These are phyloP conservation scores for Saxidomus purpurata DNA, from an alignment of 1,140 invertebrate genomes.

Conservation along the genomic window DNA sequence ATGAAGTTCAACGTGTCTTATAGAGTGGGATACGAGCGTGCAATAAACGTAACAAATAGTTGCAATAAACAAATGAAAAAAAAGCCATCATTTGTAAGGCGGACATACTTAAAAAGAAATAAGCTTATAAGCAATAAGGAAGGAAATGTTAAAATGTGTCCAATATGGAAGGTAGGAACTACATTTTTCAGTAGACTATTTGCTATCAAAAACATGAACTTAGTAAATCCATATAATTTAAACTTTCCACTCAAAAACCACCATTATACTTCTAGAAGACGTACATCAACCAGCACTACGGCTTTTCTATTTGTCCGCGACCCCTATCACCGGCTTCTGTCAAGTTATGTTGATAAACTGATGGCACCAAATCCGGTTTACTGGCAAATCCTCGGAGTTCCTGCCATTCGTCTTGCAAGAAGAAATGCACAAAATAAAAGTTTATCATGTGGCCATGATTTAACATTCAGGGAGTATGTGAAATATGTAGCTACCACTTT, in stretches of 20 bases:
- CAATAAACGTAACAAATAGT: too few species aligned
- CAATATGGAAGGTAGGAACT: conserved; percentile 41
- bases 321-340: too few species aligned
- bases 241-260: background rate
- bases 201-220: conserved; percentile 2
- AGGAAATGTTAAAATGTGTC: conserved; percentile 3
- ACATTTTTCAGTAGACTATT: conserved; percentile 38
- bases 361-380: too few species aligned
- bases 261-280: background rate
- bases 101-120: too few species aligned
- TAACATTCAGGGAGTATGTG: conserved; percentile 49
- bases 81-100: too few species aligned
- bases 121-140: too few species aligned
- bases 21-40: too few species aligned
- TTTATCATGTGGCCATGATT: conserved; percentile 34
- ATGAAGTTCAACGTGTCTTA: too few species aligned
- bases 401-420: conserved; percentile 19
- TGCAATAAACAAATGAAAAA: too few species aligned
- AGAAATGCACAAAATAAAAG: background rate
- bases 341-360: too few species aligned
- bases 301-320: conserved; percentile 51
- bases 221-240: conserved; percentile 24
- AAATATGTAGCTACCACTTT: background rate
- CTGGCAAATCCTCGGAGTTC: too few species aligned
- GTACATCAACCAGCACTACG: background rate